Evolutionary conservation across 2,888 invertebrate species (phyloP).

Genomic region (Teleogryllus oceanicus): DNA sequence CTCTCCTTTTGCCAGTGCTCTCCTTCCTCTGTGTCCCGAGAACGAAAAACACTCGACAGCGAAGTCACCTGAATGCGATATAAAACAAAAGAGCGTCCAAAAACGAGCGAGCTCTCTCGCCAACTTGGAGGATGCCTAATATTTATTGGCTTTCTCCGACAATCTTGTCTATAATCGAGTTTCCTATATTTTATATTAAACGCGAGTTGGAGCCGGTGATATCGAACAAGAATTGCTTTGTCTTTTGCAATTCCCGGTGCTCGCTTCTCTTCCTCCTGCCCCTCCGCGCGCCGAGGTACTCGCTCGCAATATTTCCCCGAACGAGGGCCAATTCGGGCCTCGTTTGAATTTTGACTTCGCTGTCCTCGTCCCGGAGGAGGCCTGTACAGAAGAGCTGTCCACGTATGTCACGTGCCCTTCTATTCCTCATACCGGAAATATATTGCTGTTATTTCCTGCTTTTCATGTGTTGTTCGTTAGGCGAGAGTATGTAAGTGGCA

Average conservation of each 20-base stretch:
- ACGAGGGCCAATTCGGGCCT: neutral
- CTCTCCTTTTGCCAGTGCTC: neutral
- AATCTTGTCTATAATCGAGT: conserved; percentile 18
- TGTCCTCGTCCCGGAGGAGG: neutral
- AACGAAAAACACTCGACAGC: neutral
- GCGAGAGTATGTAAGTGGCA: no score
- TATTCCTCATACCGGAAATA: no score
- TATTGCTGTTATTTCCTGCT: no score
- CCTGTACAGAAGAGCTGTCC: neutral
- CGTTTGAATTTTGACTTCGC: neutral
- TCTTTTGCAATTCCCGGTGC: conserved; percentile 19
- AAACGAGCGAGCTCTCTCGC: neutral
- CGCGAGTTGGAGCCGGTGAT: conserved; percentile 21
- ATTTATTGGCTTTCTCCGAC: conserved; percentile 6
- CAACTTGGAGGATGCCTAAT: neutral
- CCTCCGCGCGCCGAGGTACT: neutral
- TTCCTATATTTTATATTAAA: conserved; percentile 25
- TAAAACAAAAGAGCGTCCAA: neutral
- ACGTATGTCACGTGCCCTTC: no score
- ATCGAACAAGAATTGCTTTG: conserved; percentile 3
- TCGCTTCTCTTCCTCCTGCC: neutral
- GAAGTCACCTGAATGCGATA: neutral
- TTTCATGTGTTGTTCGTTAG: no score
- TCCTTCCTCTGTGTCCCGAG: neutral
- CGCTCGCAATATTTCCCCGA: neutral